phyloP scores from a whole-genome alignment of 2,888 invertebrate species.

The Andrena bucephala region DNA sequence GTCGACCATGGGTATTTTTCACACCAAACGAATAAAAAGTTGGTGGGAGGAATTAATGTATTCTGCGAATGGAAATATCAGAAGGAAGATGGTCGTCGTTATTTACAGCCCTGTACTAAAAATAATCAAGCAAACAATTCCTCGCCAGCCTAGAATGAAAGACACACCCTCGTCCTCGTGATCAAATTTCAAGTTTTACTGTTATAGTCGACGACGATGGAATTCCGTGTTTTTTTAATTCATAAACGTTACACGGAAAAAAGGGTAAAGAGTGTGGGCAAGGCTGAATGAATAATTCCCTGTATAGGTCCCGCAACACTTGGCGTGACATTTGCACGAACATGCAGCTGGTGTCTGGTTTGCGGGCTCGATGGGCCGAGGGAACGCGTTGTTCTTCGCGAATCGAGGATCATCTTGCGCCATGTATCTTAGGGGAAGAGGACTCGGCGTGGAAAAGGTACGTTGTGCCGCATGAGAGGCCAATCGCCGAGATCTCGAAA shows the following conservation, averaged over 20 bases:
- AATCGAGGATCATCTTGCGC: constrained; percentile 56
- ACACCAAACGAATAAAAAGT: not conserved
- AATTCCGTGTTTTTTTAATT: not conserved
- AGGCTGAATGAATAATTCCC: constrained; percentile 42
- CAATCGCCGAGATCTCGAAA: constrained; percentile 53
- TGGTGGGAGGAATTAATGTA: not conserved
- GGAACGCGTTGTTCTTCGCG: constrained; percentile 58
- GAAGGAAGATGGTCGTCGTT: not conserved
- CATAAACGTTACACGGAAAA: constrained; percentile 10
- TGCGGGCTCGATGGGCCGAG: constrained; percentile 25
- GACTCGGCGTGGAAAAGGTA: constrained; percentile 37
- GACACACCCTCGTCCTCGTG: not conserved
- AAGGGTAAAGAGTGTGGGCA: constrained; percentile 1
- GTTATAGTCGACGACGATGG: not conserved
- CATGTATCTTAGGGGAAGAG: constrained; percentile 43
- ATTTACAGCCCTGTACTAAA: not conserved
- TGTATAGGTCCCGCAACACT: constrained; percentile 6
- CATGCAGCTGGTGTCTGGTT: constrained; percentile 21
- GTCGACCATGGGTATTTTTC: constrained; percentile 1
- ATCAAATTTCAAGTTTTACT: not conserved
- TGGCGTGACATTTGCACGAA: constrained; percentile 64
- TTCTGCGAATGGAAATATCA: not conserved
- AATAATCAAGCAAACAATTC: not conserved
- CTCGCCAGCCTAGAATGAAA: not conserved
- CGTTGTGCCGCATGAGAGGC: constrained; percentile 52